Conservation (phyloP, 2,888 invertebrate species). For the Alcis repandata region DNA sequence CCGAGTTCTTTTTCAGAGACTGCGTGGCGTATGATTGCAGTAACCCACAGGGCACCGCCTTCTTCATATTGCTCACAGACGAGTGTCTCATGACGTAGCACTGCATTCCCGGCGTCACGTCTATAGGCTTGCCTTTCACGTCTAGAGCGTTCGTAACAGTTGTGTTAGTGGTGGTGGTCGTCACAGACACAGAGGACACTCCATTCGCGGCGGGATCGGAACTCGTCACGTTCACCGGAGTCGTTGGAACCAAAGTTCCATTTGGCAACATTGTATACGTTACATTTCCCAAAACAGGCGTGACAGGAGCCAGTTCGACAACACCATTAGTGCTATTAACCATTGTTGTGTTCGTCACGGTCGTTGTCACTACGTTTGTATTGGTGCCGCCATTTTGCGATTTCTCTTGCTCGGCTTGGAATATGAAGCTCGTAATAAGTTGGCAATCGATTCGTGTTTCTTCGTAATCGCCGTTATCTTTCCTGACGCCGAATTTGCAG, state of each 20-base stretch:
- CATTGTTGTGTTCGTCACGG: conserved; percentile 73
- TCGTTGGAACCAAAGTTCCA: conserved; percentile 68
- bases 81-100: conserved; percentile 72
- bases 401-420: conserved; percentile 60
- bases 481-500: conserved; percentile 76
- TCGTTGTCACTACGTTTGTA: conserved; percentile 62
- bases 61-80: conserved; percentile 65
- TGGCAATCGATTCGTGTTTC: conserved; percentile 79
- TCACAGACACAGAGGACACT: conserved; percentile 59
- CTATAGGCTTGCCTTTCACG: conserved; percentile 73
- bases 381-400: conserved; percentile 56
- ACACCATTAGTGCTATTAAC: conserved; percentile 63
- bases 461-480: conserved; percentile 77
- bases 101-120: conserved; percentile 76
- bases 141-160: conserved; percentile 75
- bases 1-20: conserved; percentile 71
- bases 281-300: conserved; percentile 49
- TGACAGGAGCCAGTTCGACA: conserved; percentile 45
- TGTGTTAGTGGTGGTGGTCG: conserved; percentile 71
- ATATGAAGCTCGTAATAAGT: conserved; percentile 75
- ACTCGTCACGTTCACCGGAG: conserved; percentile 50
- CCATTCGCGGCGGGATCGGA: conserved; percentile 50
- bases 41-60: conserved; percentile 71
- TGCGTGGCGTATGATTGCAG: conserved; percentile 75
- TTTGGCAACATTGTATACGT: conserved; percentile 69